A percentile compares a stretch with the other conserved stretches of the same genome.
Conservation (phyloP, 2,113 vertebrate genomes). For the Stercorarius parasiticus region DNA sequence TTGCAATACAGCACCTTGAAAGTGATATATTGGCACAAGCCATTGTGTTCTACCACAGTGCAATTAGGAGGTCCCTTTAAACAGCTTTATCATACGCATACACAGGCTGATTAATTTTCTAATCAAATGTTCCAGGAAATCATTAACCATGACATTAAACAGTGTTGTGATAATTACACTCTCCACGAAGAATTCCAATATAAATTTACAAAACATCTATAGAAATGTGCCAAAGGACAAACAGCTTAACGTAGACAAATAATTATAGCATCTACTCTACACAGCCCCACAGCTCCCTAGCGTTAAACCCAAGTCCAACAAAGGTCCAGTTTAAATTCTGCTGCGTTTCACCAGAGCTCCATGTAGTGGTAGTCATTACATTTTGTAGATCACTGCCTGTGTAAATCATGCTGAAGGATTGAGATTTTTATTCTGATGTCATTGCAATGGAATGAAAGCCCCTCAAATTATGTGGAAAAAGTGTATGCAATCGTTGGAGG, state of each 20-base stretch:
- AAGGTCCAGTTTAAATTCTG: not conserved
- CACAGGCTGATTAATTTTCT: conserved; percentile 80
- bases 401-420: not conserved
- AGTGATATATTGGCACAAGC: conserved; percentile 62
- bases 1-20: conserved; percentile 50
- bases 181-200: conserved; percentile 73
- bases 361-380: not conserved
- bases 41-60: conserved; percentile 61
- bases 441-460: not conserved
- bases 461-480: not conserved
- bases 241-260: conserved; percentile 29
- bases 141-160: conserved; percentile 81
- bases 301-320: not conserved
- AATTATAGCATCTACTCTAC: not conserved
- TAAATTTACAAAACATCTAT: conserved; percentile 70
- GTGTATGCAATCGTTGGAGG: not conserved
- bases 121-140: conserved; percentile 79
- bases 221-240: conserved; percentile 68
- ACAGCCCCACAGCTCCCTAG: not conserved
- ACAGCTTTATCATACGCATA: conserved; percentile 73
- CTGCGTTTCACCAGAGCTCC: not conserved
- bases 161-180: conserved; percentile 75
- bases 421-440: not conserved
- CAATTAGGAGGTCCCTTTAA: conserved; percentile 74
- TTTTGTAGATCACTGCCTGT: not conserved